Conservation (phyloP, 2,113 vertebrate species). For the Chlamydotis undulata region DNA sequence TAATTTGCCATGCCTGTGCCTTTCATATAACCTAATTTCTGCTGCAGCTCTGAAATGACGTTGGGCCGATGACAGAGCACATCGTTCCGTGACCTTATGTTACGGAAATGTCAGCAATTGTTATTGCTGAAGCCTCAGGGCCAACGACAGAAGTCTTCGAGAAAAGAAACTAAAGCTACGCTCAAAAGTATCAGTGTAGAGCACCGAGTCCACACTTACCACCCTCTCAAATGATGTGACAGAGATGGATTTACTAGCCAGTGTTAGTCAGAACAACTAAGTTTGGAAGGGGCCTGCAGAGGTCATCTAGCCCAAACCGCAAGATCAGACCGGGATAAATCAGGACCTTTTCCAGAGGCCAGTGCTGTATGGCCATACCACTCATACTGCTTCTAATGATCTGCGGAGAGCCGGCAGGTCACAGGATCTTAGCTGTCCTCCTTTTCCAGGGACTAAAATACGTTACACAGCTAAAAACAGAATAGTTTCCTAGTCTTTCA, state of each 20-base stretch:
- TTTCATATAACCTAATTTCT: conserved; percentile 28
- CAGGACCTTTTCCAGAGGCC: not conserved
- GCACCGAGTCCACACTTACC: not conserved
- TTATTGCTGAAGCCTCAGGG: not conserved
- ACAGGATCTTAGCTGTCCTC: not conserved
- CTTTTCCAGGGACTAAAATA: not conserved
- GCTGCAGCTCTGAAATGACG: not conserved
- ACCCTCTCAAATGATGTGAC: rapidly evolving
- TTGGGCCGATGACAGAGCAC: not conserved
- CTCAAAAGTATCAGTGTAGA: not conserved
- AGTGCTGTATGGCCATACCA: not conserved
- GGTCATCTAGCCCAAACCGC: not conserved
- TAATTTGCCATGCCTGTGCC: not conserved
- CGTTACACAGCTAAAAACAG: not conserved
- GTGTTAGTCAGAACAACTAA: not conserved
- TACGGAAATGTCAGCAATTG: not conserved
- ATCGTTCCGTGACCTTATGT: not conserved
- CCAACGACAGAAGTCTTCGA: not conserved
- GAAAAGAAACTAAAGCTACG: not conserved
- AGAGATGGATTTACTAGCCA: not conserved
- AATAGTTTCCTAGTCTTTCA: not conserved
- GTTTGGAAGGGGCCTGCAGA: not conserved
- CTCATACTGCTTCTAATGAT: not conserved
- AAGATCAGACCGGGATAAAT: not conserved
- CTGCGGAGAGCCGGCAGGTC: not conserved